Conservation (phyloP, 2,888 invertebrate species). For the Carpatolechia fugitivella region DNA sequence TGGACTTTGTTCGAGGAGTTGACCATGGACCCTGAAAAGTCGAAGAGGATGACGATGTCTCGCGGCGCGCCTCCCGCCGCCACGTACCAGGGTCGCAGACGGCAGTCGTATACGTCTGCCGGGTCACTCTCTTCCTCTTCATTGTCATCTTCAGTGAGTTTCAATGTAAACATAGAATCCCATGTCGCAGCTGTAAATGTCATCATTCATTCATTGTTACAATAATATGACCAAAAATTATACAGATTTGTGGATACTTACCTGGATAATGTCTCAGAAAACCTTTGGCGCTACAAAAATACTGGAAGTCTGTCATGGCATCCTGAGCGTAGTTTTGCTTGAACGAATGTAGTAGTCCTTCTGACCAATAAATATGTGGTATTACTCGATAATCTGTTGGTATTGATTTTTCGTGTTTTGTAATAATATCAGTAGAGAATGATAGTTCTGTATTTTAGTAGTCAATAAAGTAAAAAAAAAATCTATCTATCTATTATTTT, state of each 20-base stretch:
- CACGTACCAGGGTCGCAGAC: constrained; percentile 70
- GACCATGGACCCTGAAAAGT: constrained; percentile 68
- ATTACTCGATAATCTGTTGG: constrained; percentile 42
- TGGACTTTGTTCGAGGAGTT: constrained; percentile 57
- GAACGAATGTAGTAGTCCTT: constrained; percentile 53
- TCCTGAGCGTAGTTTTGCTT: constrained; percentile 65
- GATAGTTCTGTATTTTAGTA: no score
- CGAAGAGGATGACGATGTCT: constrained; percentile 62
- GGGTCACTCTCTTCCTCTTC: constrained; percentile 26
- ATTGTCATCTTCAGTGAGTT: constrained; percentile 15
- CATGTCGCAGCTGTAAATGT: constrained; percentile 54
- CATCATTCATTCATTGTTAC: neutral
- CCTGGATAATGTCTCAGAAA: constrained; percentile 71
- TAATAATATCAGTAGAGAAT: no score
- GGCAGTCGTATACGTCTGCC: constrained; percentile 63
- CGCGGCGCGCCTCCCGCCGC: constrained; percentile 66
- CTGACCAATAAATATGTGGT: constrained; percentile 60
- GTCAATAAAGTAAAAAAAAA: no score
- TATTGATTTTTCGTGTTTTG: no score
- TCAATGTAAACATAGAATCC: constrained; percentile 59
- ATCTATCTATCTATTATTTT: no score
- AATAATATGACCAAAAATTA: no score
- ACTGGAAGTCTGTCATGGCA: constrained; percentile 63
- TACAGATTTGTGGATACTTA: constrained; percentile 27
- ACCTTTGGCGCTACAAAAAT: constrained; percentile 67